A percentile compares a stretch with the other conserved stretches of the same genome.
Conservation (phyloP, 1,140 invertebrate genomes). For the Drosophila erecta region DNA sequence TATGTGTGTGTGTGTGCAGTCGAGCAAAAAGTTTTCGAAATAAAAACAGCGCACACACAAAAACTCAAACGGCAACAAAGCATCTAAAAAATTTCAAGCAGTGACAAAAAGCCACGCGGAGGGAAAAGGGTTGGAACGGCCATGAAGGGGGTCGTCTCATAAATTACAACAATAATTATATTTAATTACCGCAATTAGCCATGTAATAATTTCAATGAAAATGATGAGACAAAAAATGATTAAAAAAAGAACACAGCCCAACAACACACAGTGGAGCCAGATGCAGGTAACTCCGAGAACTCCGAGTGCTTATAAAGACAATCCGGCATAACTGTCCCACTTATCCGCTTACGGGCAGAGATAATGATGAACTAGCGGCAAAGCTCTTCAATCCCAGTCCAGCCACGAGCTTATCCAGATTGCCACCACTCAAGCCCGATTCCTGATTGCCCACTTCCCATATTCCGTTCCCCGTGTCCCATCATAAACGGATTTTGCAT, state of each 20-base stretch:
- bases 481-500: constrained; percentile 74
- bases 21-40: constrained; percentile 68
- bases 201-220: constrained; percentile 83
- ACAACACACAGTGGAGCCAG: constrained; percentile 3
- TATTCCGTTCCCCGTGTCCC: constrained; percentile 5
- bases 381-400: constrained; percentile 40
- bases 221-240: constrained; percentile 80
- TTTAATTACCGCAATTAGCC: constrained; percentile 81
- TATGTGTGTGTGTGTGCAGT: constrained; percentile 50
- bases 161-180: constrained; percentile 81
- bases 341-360: constrained; percentile 56
- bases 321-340: constrained; percentile 34
- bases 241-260: constrained; percentile 63
- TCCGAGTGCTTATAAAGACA: constrained; percentile 17
- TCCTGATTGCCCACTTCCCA: not conserved
- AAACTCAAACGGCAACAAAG: constrained; percentile 51
- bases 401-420: constrained; percentile 38
- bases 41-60: constrained; percentile 38
- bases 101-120: constrained; percentile 21
- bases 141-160: constrained; percentile 78
- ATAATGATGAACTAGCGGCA: constrained; percentile 65
- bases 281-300: not conserved
- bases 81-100: constrained; percentile 59
- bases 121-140: constrained; percentile 25
- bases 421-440: constrained; percentile 1